These are phyloP conservation scores for Macrotus californicus DNA, from an alignment of 2,113 vertebrate genomes.

Conservation along the genomic window DNA sequence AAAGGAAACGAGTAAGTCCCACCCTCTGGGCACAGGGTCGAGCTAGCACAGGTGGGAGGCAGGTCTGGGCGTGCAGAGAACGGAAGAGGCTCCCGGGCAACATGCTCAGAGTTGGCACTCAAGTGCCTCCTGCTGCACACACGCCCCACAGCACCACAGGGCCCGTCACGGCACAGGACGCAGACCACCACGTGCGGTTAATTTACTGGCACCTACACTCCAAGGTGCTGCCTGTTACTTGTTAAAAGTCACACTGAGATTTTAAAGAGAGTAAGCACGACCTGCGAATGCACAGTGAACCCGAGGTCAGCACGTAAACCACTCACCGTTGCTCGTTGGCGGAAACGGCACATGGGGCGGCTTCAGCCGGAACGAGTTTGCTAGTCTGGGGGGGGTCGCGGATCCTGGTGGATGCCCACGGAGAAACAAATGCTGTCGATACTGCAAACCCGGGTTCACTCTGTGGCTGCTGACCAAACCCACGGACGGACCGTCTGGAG, in stretches of 20 bases:
- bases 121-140: rapidly evolving
- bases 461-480: slow-evolving; percentile 82
- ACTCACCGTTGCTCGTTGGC: slow-evolving; percentile 86
- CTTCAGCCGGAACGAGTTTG: slow-evolving; percentile 82
- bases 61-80: neutral
- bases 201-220: neutral
- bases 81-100: neutral
- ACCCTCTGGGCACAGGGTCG: rapidly evolving
- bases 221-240: too few relatives aligned
- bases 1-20: rapidly evolving
- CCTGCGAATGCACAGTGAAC: neutral
- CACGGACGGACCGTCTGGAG: slow-evolving; percentile 81
- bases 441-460: slow-evolving; percentile 78
- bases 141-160: neutral
- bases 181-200: neutral
- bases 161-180: neutral
- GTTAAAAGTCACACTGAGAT: neutral
- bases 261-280: neutral
- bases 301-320: neutral
- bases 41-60: neutral
- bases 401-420: slow-evolving; percentile 79
- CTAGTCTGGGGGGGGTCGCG: slow-evolving; percentile 76
- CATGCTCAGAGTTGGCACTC: rapidly evolving
- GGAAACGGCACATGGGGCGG: slow-evolving; percentile 84
- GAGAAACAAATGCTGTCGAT: slow-evolving; percentile 80